Percentiles rank a stretch among this genome's conserved stretches.
Evolutionary conservation across 2,113 vertebrate genomes (phyloP).

Genomic region (Pitta sordida): DNA sequence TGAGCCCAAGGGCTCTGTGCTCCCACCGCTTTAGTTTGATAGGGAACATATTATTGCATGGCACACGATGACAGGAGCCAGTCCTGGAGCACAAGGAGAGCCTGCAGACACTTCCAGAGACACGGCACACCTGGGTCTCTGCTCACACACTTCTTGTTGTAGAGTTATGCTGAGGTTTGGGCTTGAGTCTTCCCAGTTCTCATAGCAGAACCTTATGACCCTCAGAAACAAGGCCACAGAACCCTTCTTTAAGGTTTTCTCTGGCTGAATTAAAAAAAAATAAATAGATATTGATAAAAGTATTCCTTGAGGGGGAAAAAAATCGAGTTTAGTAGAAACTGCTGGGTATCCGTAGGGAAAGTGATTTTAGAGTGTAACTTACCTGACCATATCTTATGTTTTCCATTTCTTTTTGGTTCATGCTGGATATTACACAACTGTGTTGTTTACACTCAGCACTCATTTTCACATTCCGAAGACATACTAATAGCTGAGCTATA

Average conservation of each 20-base stretch:
- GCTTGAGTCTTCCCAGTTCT: neutral
- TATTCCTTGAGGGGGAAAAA: neutral
- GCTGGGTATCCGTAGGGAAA: neutral
- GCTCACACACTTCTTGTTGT: fast-evolving
- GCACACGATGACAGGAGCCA: neutral
- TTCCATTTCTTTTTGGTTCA: neutral
- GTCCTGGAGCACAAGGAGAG: neutral
- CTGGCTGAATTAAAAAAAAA: neutral
- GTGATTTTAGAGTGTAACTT: neutral
- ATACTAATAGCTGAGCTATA: neutral
- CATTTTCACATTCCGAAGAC: neutral
- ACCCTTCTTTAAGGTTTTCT: neutral
- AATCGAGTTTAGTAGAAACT: neutral
- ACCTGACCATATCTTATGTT: fast-evolving
- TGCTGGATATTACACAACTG: neutral
- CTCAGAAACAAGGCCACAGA: neutral
- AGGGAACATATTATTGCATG: neutral
- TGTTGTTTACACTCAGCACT: neutral
- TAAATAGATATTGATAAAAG: neutral
- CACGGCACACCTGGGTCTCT: neutral
- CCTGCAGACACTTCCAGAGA: neutral
- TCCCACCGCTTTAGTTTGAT: neutral
- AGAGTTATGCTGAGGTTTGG: neutral
- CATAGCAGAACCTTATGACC: neutral
- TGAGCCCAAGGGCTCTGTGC: constrained; percentile 10